Percentiles rank a stretch among this genome's conserved stretches.
Evolutionary conservation across 2,888 invertebrate species (phyloP).

Genomic region (Trachelus stipa): DNA sequence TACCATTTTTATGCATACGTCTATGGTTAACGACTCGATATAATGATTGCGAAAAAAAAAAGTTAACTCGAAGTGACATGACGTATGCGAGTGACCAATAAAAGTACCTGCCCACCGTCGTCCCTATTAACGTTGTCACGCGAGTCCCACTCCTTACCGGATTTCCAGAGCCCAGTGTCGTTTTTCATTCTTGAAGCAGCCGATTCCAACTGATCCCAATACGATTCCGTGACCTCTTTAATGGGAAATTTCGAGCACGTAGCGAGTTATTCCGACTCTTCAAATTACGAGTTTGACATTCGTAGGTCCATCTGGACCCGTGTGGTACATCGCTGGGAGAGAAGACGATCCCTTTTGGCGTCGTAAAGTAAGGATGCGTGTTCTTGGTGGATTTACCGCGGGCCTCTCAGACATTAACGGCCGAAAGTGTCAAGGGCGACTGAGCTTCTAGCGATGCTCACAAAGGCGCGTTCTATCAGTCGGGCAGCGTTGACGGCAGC

Average conservation of each 20-base stretch:
- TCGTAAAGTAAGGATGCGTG: not conserved
- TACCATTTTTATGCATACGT: slow-evolving; percentile 21
- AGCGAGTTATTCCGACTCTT: not conserved
- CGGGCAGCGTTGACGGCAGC: slow-evolving; percentile 3
- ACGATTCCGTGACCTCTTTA: not conserved
- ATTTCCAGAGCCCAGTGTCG: not conserved
- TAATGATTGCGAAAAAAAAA: slow-evolving; percentile 17
- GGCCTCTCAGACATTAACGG: slow-evolving; percentile 15
- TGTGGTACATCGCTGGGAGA: not conserved
- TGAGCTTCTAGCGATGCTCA: slow-evolving; percentile 34
- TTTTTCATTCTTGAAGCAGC: not conserved
- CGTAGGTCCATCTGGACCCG: not conserved
- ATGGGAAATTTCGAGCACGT: not conserved
- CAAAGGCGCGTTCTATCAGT: slow-evolving; percentile 11
- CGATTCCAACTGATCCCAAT: not conserved
- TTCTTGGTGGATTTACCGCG: not conserved
- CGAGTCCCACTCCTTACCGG: slow-evolving; percentile 1
- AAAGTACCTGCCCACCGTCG: slow-evolving; percentile 55
- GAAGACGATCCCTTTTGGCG: not conserved
- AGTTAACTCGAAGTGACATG: slow-evolving; percentile 48
- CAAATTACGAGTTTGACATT: not conserved
- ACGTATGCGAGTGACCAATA: slow-evolving; percentile 46
- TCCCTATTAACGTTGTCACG: slow-evolving; percentile 41
- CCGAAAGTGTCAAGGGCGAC: slow-evolving; percentile 60
- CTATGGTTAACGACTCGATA: slow-evolving; percentile 11